Percentiles rank a stretch among this genome's conserved stretches.
Evolutionary conservation across 2,113 vertebrate species (phyloP).

Genomic region (Mesitornis unicolor): DNA sequence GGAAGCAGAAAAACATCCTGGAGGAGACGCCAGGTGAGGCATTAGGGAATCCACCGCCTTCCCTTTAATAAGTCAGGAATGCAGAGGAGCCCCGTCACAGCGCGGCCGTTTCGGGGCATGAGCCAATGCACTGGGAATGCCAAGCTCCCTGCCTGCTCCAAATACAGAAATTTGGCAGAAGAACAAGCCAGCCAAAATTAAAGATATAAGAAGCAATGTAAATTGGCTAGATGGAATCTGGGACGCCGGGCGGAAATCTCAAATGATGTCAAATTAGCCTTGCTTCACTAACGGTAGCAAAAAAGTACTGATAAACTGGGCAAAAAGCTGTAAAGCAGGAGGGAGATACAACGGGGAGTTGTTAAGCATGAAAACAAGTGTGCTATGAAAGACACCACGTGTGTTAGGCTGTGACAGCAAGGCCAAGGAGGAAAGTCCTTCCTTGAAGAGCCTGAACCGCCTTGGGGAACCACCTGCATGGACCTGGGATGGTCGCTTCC

Average conservation of each 20-base stretch:
- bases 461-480: background rate
- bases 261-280: background rate
- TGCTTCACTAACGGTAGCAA: background rate
- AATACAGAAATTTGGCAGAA: background rate
- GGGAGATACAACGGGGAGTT: background rate
- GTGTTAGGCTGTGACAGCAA: background rate
- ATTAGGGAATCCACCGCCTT: background rate
- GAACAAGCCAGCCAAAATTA: background rate
- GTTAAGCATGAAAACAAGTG: background rate
- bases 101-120: background rate
- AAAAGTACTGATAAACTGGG: background rate
- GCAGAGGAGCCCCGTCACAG: background rate
- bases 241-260: background rate
- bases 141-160: background rate
- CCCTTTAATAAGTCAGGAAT: conserved; percentile 4
- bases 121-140: background rate
- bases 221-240: background rate
- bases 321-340: background rate
- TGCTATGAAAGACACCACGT: background rate
- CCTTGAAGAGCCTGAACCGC: background rate
- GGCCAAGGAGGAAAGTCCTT: background rate
- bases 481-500: background rate
- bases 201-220: background rate
- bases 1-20: background rate
- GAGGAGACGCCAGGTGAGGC: background rate